Evolutionary conservation across 2,797 vertebrate species (phyloP), one percentile per base, ranked within the genome.

Genomic region (Sebastes goodei): DNA sequence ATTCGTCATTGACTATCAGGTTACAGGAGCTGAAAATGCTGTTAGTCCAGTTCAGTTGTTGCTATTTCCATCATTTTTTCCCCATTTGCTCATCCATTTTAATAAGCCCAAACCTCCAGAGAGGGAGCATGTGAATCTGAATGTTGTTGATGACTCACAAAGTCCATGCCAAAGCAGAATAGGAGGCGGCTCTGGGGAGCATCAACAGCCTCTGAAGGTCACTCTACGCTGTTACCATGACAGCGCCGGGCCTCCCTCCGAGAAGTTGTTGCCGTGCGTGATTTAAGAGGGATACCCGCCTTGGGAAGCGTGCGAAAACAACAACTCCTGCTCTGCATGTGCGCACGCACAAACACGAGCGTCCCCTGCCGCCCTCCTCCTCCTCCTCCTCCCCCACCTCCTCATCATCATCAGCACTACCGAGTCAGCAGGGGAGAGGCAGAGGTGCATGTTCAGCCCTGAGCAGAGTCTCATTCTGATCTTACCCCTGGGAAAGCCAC

Each of bases 111-210:
- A 69, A 30, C 78, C 81, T 74, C 85, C 9, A 67, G 82, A 80
- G 86, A 86, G 82, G 52, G 78, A 78, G 67, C 74, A 68, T 87
- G 91, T 88, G 90, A 77, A 92, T 94, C 81, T 92, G 84, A 90
- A 91, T 91, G 89, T 89, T 89, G 91, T 66, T 85, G 91, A 91
- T 93, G 92, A 94, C 89, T 93, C 92, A 93, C 87, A 91, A 93
- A 91, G 88, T 93, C 90, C 89, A 61, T 52, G 89, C 79, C 81
- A 74, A 75, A 88, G 88, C 82, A 81, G 81, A 90, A 87, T 66
- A 86, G 67, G 81, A 91, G 86, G 83, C 68, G 53, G 85, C 93
- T 92, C 90, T 66, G 73, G 90, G 91, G 90, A 92, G 87, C 84
- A 84, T 83, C 86, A 71, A 6, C 88, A 88, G 85, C 83, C 86